Conservation (phyloP, 1,140 invertebrate genomes). For the Drosophila bocki region DNA sequence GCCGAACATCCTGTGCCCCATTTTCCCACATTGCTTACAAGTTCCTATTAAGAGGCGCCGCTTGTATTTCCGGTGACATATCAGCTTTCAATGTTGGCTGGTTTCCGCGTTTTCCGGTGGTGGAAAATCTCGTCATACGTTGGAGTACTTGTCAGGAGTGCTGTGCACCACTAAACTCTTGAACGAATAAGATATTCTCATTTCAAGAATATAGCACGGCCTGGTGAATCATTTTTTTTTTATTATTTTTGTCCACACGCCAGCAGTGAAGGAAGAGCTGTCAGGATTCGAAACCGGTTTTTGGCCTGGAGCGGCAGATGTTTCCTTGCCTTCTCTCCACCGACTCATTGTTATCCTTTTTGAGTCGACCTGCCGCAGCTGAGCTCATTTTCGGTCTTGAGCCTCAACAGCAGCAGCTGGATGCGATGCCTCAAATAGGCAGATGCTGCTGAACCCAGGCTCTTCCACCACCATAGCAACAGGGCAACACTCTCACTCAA, state of each 20-base stretch:
- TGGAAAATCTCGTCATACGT: neutral
- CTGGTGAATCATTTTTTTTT: constrained; percentile 7
- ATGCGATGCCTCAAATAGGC: constrained; percentile 5
- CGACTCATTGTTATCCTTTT: constrained; percentile 44
- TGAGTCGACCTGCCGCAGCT: constrained; percentile 22
- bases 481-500: constrained; percentile 11
- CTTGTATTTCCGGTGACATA: constrained; percentile 33
- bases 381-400: constrained; percentile 10
- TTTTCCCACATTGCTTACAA: constrained; percentile 5
- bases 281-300: constrained; percentile 61
- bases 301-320: constrained; percentile 56
- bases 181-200: neutral
- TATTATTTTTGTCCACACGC: constrained; percentile 39
- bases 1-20: constrained; percentile 32
- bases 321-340: constrained; percentile 26
- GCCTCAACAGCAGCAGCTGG: neutral
- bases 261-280: neutral
- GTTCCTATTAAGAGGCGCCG: constrained; percentile 21
- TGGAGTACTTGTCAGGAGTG: constrained; percentile 1
- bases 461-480: neutral
- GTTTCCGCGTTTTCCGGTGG: constrained; percentile 23
- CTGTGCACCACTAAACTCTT: neutral
- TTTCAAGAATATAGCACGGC: constrained; percentile 1
- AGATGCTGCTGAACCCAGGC: constrained; percentile 18
- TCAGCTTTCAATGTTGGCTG: constrained; percentile 36